Percentiles rank a stretch among this genome's conserved stretches.
These are phyloP conservation scores for Archocentrus centrarchus DNA, from an alignment of 2,113 vertebrate species.

Conservation along the genomic window DNA sequence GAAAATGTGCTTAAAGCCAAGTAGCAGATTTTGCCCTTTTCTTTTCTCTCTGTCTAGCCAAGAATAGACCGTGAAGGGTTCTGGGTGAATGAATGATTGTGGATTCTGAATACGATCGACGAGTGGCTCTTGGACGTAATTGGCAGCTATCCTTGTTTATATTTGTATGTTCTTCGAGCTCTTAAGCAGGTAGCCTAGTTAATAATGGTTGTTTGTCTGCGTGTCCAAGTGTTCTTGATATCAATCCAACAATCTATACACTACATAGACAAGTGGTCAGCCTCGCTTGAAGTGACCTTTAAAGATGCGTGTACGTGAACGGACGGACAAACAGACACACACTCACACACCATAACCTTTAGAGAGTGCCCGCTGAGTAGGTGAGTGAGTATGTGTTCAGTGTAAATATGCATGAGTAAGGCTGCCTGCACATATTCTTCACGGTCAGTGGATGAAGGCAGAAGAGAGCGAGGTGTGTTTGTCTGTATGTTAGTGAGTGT, in stretches of 20 bases:
- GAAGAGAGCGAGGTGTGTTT: conserved; percentile 50
- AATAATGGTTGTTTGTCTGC: conserved; percentile 46
- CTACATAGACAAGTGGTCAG: conserved; percentile 60
- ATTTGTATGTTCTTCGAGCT: conserved; percentile 24
- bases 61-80: conserved; percentile 56
- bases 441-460: conserved; percentile 76
- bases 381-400: conserved; percentile 71
- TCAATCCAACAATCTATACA: conserved; percentile 66
- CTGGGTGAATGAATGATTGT: conserved; percentile 40
- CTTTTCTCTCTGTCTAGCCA: conserved; percentile 49
- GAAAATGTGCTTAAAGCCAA: conserved; percentile 74
- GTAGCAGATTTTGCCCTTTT: conserved; percentile 69
- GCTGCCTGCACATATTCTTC: conserved; percentile 78
- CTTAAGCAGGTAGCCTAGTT: conserved; percentile 13
- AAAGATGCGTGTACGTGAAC: conserved; percentile 50
- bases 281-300: conserved; percentile 75
- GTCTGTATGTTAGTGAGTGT: conserved; percentile 16
- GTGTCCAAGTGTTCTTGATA: conserved; percentile 57
- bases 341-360: conserved; percentile 71
- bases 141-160: conserved; percentile 33
- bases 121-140: conserved; percentile 37
- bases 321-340: conserved; percentile 54
- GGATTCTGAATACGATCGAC: conserved; percentile 39
- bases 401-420: conserved; percentile 83
- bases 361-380: conserved; percentile 72